Evolutionary conservation across 2,888 invertebrate species (phyloP).

Genomic region (Drosophila prolongata): DNA sequence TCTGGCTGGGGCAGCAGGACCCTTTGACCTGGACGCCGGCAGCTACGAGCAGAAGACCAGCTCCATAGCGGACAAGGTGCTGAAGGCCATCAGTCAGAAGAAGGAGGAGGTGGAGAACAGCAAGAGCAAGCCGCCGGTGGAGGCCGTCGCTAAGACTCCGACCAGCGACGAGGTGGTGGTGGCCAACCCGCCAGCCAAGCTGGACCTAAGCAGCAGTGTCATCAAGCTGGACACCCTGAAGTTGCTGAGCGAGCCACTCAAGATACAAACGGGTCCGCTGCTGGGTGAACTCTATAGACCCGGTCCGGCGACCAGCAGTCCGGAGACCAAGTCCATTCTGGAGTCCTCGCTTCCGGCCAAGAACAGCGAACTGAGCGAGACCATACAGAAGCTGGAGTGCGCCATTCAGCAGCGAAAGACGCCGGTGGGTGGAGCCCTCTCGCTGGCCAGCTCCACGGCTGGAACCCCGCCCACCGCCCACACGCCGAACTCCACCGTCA

Average conservation of each 20-base stretch:
- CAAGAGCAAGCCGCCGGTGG: slow-evolving; percentile 84
- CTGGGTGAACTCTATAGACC: slow-evolving; percentile 57
- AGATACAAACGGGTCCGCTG: slow-evolving; percentile 73
- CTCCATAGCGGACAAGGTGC: slow-evolving; percentile 87
- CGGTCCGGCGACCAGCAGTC: slow-evolving; percentile 70
- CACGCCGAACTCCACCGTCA: slow-evolving; percentile 54
- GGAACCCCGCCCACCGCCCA: slow-evolving; percentile 64
- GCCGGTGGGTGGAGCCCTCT: slow-evolving; percentile 63
- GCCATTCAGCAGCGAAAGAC: slow-evolving; percentile 83
- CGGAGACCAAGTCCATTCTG: slow-evolving; percentile 82
- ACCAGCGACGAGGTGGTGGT: background rate
- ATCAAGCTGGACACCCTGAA: slow-evolving; percentile 47
- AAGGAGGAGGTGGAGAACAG: slow-evolving; percentile 85
- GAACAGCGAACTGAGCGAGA: slow-evolving; percentile 87
- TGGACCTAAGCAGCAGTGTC: slow-evolving; percentile 21
- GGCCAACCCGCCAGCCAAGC: slow-evolving; percentile 9
- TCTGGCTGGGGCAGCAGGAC: slow-evolving; percentile 78
- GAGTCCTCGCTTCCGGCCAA: slow-evolving; percentile 84
- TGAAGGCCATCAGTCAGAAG: slow-evolving; percentile 87
- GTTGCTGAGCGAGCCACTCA: slow-evolving; percentile 77
- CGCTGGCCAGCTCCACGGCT: slow-evolving; percentile 55
- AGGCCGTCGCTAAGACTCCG: slow-evolving; percentile 56
- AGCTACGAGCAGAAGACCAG: slow-evolving; percentile 84
- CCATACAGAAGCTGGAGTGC: slow-evolving; percentile 87
- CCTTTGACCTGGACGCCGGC: slow-evolving; percentile 82